Evolutionary conservation across 2,797 vertebrate species (phyloP), one percentile per base, ranked within the genome.

Genomic region (Meda fulgida): DNA sequence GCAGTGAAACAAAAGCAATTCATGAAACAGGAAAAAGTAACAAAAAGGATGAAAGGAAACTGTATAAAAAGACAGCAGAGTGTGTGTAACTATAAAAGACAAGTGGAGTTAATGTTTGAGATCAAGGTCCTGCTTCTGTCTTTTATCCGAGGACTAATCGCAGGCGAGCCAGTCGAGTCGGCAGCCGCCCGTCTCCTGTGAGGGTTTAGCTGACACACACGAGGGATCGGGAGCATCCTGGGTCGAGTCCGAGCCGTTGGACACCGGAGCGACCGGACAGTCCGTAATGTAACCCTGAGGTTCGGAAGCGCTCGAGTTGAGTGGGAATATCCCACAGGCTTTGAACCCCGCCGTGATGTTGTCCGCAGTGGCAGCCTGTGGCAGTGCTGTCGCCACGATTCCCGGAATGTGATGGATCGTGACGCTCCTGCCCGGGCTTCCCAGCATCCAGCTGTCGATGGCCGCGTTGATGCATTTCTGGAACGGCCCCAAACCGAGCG

Each of bases 401-500:
- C 69, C 80, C 0, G 80, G 80, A 13, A 82, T 10, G n/a, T 82
- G 80, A 63, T 82, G 80, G 16, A 73, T 82, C 0, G 80, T 82
- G 38, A 81, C 18, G 7, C 80, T 72, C 36, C 80, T 63, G 2
- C 80, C 80, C 4, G 80, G 69, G 40, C 80, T 58, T 21, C 80
- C 69, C 2, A 72, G 80, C 29, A 73, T 82, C 80, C 80, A 82
- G 55, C 80, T 48, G 55, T 82, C 70, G 3, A 82, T 46, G 7
- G 80, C 69, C 0, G 55, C 5, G 7, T 82, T 82, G 7, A 82
- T 58, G 9, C 69, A 18, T 23, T n/a, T 73, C 70, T 26, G 73
- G 10, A 73, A 73, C 3, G 69, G 4, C 51, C 53, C 1, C 43
- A 63, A 1, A 73, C 26, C 0, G 55, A n/a, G 19, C 5, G 38